Evolutionary conservation across 1,140 invertebrate genomes (phyloP).

Genomic region (Papilio helenus): DNA sequence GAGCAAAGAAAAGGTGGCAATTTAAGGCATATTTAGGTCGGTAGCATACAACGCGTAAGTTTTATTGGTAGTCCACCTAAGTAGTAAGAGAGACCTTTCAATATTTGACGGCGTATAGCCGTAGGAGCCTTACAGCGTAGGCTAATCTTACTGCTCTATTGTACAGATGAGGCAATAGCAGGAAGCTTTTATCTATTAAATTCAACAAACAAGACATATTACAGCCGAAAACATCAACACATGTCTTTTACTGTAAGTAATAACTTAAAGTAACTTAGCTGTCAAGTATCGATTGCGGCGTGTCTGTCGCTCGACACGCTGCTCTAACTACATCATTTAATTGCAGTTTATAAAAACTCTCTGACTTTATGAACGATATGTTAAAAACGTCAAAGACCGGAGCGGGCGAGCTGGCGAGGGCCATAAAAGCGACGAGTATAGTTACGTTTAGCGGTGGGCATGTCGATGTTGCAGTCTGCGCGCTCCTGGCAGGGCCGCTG

Average conservation of each 20-base stretch:
- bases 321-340: no score
- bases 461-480: slow-evolving; percentile 87
- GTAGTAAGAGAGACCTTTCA: neutral
- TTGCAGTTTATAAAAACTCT: slow-evolving; percentile 85
- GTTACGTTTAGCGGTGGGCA: slow-evolving; percentile 88
- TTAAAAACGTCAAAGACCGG: no score
- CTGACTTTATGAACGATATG: no score
- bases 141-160: no score
- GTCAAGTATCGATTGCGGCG: neutral
- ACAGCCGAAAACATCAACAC: no score
- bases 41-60: neutral
- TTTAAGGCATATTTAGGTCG: neutral
- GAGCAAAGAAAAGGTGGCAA: slow-evolving; percentile 59
- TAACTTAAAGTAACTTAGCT: neutral
- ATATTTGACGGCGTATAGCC: no score
- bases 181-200: no score
- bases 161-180: no score
- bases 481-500: slow-evolving; percentile 86
- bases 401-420: no score
- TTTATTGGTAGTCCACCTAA: neutral
- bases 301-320: no score
- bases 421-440: neutral
- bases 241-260: neutral
- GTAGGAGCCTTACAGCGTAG: no score
- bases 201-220: no score